phyloP scores from a whole-genome alignment of 2,888 invertebrate genomes.

The Tanypteryx hageni region DNA sequence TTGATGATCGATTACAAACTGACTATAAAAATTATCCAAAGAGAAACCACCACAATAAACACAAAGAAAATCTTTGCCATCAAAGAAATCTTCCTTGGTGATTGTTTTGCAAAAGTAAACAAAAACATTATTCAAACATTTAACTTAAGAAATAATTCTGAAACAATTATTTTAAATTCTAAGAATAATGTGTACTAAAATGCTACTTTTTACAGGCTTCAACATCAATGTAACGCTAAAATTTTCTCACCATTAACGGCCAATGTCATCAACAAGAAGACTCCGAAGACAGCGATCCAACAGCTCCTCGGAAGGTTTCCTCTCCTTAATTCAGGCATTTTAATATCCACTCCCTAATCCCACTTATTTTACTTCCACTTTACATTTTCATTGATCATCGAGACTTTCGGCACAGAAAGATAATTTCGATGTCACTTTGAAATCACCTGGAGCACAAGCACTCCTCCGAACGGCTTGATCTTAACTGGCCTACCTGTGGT shows the following conservation, averaged over 20 bases:
- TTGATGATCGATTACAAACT: no score
- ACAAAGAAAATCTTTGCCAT: no score
- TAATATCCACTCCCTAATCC: conserved; percentile 47
- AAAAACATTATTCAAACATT: not conserved
- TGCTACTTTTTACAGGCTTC: not conserved
- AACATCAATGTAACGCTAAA: not conserved
- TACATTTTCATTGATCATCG: conserved; percentile 46
- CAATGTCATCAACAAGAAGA: conserved; percentile 44
- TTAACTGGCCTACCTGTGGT: conserved; percentile 62
- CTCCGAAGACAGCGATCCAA: conserved; percentile 40
- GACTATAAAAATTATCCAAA: no score
- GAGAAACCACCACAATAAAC: no score
- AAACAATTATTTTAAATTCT: no score
- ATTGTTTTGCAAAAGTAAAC: not conserved
- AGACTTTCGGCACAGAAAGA: conserved; percentile 3
- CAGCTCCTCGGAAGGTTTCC: conserved; percentile 33
- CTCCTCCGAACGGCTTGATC: conserved; percentile 38
- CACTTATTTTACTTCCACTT: conserved; percentile 41
- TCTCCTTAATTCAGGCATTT: conserved; percentile 55
- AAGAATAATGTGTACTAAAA: no score
- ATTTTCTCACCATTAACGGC: conserved; percentile 42
- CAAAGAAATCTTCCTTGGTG: not conserved
- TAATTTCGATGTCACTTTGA: conserved; percentile 13
- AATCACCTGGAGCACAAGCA: conserved; percentile 49
- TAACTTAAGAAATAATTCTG: no score